Evolutionary conservation across 2,888 invertebrate species (phyloP).

Genomic region (Sarcophaga carnaria): DNA sequence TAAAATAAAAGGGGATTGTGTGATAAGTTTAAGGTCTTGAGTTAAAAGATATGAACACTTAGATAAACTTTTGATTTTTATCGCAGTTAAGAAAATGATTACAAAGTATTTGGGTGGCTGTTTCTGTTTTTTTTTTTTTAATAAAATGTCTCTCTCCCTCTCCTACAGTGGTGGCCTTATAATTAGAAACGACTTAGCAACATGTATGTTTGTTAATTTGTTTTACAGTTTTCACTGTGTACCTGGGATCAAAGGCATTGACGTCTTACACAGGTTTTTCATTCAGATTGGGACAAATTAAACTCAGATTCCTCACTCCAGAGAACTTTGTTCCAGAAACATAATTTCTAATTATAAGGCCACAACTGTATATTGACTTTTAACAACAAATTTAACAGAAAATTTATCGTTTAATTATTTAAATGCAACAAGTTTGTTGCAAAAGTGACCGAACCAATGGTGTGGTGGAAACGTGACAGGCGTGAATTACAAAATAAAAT

Average conservation of each 20-base stretch:
- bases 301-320: too few relatives aligned
- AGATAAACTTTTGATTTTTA: not conserved
- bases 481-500: constrained; percentile 71
- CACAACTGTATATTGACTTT: not conserved
- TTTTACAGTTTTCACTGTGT: too few relatives aligned
- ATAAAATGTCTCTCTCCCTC: not conserved
- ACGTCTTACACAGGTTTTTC: too few relatives aligned
- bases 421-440: constrained; percentile 35
- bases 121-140: not conserved
- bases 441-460: constrained; percentile 24
- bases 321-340: too few relatives aligned
- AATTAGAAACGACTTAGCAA: too few relatives aligned
- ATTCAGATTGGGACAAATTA: too few relatives aligned
- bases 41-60: not conserved
- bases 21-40: too few relatives aligned
- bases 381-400: constrained; percentile 30
- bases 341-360: too few relatives aligned
- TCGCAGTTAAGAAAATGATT: not conserved
- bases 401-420: constrained; percentile 42
- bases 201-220: too few relatives aligned
- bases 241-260: too few relatives aligned
- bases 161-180: not conserved
- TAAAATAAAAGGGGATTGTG: too few relatives aligned
- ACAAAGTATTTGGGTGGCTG: not conserved
- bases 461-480: constrained; percentile 68